Evolutionary conservation across 1,140 invertebrate genomes (phyloP).

Genomic region (Eurytemora carolleeae): DNA sequence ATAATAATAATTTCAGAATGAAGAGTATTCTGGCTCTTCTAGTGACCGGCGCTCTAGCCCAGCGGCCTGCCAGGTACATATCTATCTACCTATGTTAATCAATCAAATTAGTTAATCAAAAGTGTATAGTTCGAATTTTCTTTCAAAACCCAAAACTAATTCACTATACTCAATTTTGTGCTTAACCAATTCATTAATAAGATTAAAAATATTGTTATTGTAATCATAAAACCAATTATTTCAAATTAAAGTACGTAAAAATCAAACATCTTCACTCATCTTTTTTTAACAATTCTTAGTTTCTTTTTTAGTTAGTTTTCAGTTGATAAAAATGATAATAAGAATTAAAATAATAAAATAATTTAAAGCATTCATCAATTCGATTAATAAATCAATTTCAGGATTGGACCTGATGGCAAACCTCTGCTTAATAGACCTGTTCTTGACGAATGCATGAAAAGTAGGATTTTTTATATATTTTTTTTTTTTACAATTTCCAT

Average conservation of each 20-base stretch:
- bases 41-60: neutral
- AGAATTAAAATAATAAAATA: neutral
- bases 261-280: too few relatives aligned
- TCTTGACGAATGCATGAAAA: constrained; percentile 13
- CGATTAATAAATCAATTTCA: neutral
- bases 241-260: too few relatives aligned
- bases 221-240: too few relatives aligned
- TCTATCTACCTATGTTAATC: neutral
- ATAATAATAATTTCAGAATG: too few relatives aligned
- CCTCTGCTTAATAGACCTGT: constrained; percentile 13
- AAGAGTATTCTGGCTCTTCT: too few relatives aligned
- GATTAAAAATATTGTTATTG: too few relatives aligned
- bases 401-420: constrained; percentile 14
- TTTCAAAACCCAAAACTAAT: neutral
- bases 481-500: neutral
- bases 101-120: neutral
- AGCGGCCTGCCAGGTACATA: neutral
- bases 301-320: too few relatives aligned
- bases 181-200: too few relatives aligned
- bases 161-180: too few relatives aligned
- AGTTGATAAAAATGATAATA: too few relatives aligned
- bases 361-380: neutral
- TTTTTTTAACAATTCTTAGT: too few relatives aligned
- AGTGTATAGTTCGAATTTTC: neutral
- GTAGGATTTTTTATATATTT: constrained; percentile 10